A percentile compares a stretch with the other conserved stretches of the same genome.
phyloP scores from a whole-genome alignment of 2,888 invertebrate genomes.

The Nemotelus pantherinus region DNA sequence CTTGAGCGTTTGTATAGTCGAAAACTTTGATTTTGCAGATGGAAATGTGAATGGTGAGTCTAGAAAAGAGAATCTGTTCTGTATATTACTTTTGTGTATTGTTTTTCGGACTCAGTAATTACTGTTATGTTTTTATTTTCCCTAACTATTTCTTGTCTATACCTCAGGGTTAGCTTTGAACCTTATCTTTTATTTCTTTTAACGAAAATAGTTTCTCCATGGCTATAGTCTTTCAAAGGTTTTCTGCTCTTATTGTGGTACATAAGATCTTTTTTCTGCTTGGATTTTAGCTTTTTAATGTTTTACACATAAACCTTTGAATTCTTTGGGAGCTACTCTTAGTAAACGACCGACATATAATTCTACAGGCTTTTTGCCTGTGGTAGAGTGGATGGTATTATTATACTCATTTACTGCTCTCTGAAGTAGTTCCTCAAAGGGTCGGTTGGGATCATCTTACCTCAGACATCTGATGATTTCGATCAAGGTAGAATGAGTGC shows the following conservation, averaged over 20 bases:
- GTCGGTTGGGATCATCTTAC: background rate
- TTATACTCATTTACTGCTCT: constrained; percentile 45
- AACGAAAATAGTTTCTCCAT: constrained; percentile 26
- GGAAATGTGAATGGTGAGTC: background rate
- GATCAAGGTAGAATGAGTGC: background rate
- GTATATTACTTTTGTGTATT: constrained; percentile 39
- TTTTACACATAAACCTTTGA: constrained; percentile 24
- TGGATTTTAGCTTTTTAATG: constrained; percentile 37
- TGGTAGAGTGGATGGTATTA: constrained; percentile 45
- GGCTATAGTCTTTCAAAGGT: constrained; percentile 38
- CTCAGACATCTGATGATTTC: background rate
- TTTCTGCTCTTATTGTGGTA: constrained; percentile 48
- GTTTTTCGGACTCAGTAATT: constrained; percentile 34
- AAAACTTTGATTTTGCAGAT: background rate
- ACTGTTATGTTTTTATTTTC: constrained; percentile 32
- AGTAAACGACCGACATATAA: constrained; percentile 38
- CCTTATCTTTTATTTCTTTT: constrained; percentile 50
- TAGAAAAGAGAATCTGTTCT: constrained; percentile 27
- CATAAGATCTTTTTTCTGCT: constrained; percentile 40
- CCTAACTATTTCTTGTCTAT: constrained; percentile 29
- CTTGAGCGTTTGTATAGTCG: constrained; percentile 20
- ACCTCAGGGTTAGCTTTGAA: constrained; percentile 36
- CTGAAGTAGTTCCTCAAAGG: constrained; percentile 6
- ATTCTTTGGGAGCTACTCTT: constrained; percentile 27
- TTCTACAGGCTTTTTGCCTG: constrained; percentile 45